Evolutionary conservation across 1,140 invertebrate species (phyloP).

Genomic region (Psilanteris sp.): DNA sequence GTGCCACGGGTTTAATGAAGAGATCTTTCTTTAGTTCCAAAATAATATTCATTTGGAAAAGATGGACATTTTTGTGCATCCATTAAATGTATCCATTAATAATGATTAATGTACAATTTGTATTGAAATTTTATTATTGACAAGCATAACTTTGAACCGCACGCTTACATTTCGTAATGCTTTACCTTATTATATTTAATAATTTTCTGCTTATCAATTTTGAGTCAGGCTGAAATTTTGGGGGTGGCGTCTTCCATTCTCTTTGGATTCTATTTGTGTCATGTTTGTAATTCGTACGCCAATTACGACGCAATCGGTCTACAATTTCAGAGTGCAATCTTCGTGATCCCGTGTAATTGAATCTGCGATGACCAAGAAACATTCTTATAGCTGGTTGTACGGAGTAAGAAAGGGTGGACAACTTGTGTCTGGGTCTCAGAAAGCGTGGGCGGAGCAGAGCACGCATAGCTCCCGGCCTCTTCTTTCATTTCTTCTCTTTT

Average conservation of each 20-base stretch:
- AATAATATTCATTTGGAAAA: no score
- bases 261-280: conserved; percentile 34
- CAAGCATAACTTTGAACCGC: no score
- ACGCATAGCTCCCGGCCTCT: conserved; percentile 80
- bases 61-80: no score
- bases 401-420: conserved; percentile 77
- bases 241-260: conserved; percentile 12
- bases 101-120: no score
- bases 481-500: conserved; percentile 66
- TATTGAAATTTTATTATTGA: no score
- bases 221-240: conserved; percentile 6
- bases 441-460: conserved; percentile 79
- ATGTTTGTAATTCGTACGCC: conserved; percentile 45
- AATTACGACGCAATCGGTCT: conserved; percentile 56
- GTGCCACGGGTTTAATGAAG: no score
- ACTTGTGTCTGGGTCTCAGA: conserved; percentile 78
- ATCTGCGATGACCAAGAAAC: conserved; percentile 58
- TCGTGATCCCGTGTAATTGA: conserved; percentile 59
- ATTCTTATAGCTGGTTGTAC: conserved; percentile 76
- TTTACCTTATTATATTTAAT: conserved; percentile 12
- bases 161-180: not conserved
- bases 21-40: no score
- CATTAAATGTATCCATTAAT: no score
- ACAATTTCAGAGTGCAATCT: conserved; percentile 53
- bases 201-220: conserved; percentile 35